These are phyloP conservation scores for Drosophila paramelanica DNA, from an alignment of 2,888 invertebrate species.

Conservation along the genomic window DNA sequence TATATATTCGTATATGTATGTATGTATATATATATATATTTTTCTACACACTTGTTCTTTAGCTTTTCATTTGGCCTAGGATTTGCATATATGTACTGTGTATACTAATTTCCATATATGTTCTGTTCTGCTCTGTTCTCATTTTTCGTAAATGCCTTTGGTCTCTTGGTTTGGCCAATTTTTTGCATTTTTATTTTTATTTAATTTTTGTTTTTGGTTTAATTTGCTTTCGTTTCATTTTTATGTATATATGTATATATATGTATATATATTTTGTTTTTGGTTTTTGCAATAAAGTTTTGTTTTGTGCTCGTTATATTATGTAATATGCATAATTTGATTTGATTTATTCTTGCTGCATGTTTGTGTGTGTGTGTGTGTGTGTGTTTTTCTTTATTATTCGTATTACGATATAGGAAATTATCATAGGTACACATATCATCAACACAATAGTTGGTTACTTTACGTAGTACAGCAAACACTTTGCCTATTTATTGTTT, in stretches of 20 bases:
- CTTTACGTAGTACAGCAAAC: conserved; percentile 46
- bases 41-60: conserved; percentile 15
- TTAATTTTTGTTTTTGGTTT: conserved; percentile 11
- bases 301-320: conserved; percentile 37
- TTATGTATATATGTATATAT: not conserved
- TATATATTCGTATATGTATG: conserved; percentile 8
- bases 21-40: conserved; percentile 9
- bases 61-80: conserved; percentile 47
- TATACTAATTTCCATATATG: conserved; percentile 9
- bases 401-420: conserved; percentile 41
- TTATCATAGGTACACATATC: conserved; percentile 67
- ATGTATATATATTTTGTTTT: not conserved
- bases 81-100: conserved; percentile 23
- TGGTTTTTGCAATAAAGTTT: conserved; percentile 27
- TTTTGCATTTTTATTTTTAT: conserved; percentile 42
- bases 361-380: conserved; percentile 1
- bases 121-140: conserved; percentile 7
- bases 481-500: conserved; percentile 47
- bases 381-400: conserved; percentile 2
- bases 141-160: conserved; percentile 61
- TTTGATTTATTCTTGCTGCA: conserved; percentile 41
- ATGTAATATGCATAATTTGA: conserved; percentile 65
- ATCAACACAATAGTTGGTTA: conserved; percentile 52
- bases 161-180: conserved; percentile 65
- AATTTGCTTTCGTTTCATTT: conserved; percentile 7